Conservation (phyloP, 1,140 invertebrate genomes). For the Pissodes strobi region DNA sequence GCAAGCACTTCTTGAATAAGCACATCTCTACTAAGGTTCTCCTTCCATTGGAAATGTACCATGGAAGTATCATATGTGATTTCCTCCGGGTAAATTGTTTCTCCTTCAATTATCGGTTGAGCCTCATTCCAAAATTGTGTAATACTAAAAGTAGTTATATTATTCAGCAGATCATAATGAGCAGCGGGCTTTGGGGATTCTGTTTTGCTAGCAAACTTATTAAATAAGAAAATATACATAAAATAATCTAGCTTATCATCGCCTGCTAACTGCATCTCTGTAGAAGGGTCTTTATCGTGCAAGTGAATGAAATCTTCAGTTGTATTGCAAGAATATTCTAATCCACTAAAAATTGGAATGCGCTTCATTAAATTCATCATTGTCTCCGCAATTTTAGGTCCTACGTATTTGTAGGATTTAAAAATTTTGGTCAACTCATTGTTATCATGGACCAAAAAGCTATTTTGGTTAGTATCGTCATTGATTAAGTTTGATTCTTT, state of each 20-base stretch:
- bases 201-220: not conserved
- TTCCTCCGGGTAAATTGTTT: not conserved
- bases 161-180: not conserved
- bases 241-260: constrained; percentile 22
- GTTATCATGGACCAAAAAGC: constrained; percentile 25
- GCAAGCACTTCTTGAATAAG: constrained; percentile 36
- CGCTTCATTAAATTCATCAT: constrained; percentile 9
- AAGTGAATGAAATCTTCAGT: constrained; percentile 27
- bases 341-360: not conserved
- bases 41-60: constrained; percentile 37
- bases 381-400: constrained; percentile 4
- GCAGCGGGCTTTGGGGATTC: not conserved
- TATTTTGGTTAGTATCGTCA: not conserved
- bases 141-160: constrained; percentile 17
- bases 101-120: not conserved
- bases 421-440: constrained; percentile 17
- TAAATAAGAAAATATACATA: constrained; percentile 33
- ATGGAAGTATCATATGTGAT: constrained; percentile 32
- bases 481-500: not conserved
- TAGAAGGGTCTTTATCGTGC: constrained; percentile 30
- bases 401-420: constrained; percentile 25
- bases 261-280: not conserved
- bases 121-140: constrained; percentile 10
- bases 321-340: not conserved
- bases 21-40: constrained; percentile 28